Base-by-base conservation (phyloP, 2,113 vertebrate species). In the Chaetodon auriga region DNA sequence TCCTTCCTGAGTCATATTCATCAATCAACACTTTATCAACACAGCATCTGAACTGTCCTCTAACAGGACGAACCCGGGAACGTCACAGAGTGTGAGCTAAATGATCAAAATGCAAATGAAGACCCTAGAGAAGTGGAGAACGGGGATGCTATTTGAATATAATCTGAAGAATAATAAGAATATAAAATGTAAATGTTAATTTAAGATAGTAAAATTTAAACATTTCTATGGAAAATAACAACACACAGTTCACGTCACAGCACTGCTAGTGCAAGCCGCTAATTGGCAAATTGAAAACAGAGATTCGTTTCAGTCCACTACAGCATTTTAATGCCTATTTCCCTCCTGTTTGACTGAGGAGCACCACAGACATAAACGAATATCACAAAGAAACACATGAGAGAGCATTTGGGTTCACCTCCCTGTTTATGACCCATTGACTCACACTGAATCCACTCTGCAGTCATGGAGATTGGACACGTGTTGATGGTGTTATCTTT, bases 221-320 rank as follows among this genome's bases (percentile, higher is more conserved):
- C 57, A 75, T 81, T 68, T 83, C 54, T 74, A 51, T 5, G 49
- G 73, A 78, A 81, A 81, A 61, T 73, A 86, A 80, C 45, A 68
- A 23, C 16, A 69, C 35, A 76, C 18, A 68, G 68, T 82, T 78
- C n/a, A 88, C 36, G 4, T 61, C 69, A 87, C 72, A 54, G 66
- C 63, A 87, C 71, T 78, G 74, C 69, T 72, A 54, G 60, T 68
- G 60, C 43, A 65, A 83, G 82, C 68, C 66, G 45, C 78, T 86
- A 87, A 78, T 88, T 92, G 86, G 84, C 92, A 92, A 92, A 90
- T 61, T 68, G 25, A 85, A 87, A 80, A 62, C 45, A 75, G 12
- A 82, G 23, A 63, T 61, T 66, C 0, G n/a, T 49, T 83, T 83
- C 57, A 46, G 30, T 65, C 53, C 41, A 62, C 75, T 71, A 68